Base-by-base conservation (phyloP, 2,888 invertebrate genomes). In the Cantharis lateralis region DNA sequence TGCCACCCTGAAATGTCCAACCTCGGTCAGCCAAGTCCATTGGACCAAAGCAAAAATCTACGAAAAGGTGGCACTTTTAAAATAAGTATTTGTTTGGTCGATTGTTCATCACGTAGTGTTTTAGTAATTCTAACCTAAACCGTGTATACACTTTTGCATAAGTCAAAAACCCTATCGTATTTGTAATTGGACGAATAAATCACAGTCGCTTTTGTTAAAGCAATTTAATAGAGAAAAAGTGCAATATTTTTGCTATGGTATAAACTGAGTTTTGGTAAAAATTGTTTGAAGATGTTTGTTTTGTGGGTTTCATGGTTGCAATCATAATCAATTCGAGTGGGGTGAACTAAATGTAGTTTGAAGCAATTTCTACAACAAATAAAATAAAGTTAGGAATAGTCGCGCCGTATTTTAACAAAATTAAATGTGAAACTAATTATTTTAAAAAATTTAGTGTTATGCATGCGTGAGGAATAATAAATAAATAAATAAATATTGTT, bases 251-350 rank as follows among this genome's bases (percentile, higher is more conserved):
- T 16, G 13, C 24, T 7, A 18, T 71, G 16, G 7, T 62, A 16
- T 15, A 62, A 62, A 61, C 24, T 26, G 5, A 71, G 18, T 48
- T 68, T 68, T 15, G 15, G 24, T 68, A 68, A 15, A 26, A 68
- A 24, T 24, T 18, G 10, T 68, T 68, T 26, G 68, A 15, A 16
- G n/a, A 77, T 78, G 78, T 79, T 79, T 79, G 73, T 80, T 81
- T 80, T 80, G 73, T 82, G 78, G 82, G 82, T 81, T 83, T 83
- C 83, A 84, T 83, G 82, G 82, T 74, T 82, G 83, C 84, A 85
- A 86, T 86, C 86, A 84, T 84, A 85, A 86, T 86, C 86, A 84
- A 86, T 86, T 82, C 78, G 74, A 83, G 82, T 83, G 85, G 84
- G 83, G 86, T 61, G 26, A 74, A 68, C 62, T 28, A 70, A 74